Evolutionary conservation across 2,797 vertebrate genomes (phyloP).

Genomic region (Sebastes elongatus): DNA sequence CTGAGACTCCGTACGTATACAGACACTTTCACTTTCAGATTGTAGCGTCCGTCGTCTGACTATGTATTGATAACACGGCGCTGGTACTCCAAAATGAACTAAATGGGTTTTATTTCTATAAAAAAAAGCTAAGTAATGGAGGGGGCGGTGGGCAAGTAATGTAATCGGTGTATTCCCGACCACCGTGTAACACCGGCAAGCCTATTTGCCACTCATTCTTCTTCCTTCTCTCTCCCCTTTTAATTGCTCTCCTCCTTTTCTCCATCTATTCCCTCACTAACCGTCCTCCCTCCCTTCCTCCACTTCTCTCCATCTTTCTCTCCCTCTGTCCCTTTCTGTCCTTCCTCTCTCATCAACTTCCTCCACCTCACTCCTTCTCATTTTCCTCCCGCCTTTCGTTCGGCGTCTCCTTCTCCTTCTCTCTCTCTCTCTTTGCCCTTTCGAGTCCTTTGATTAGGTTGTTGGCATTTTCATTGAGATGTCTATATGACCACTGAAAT

Average conservation of each 20-base stretch:
- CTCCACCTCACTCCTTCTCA: conserved; percentile 23
- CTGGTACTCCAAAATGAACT: too few relatives aligned
- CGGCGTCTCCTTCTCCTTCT: conserved; percentile 27
- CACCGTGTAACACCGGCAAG: too few relatives aligned
- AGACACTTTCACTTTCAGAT: too few relatives aligned
- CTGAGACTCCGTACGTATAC: too few relatives aligned
- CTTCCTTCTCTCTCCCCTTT: background rate
- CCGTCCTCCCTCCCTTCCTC: background rate
- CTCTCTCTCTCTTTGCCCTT: conserved; percentile 70
- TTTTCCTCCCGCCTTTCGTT: conserved; percentile 10
- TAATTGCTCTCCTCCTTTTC: conserved; percentile 4
- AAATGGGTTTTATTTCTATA: too few relatives aligned
- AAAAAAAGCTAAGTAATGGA: too few relatives aligned
- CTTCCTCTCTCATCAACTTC: conserved; percentile 29
- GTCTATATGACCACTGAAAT: conserved; percentile 77
- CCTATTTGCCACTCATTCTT: background rate
- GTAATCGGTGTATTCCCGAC: too few relatives aligned
- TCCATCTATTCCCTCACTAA: background rate
- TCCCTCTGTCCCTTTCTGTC: background rate
- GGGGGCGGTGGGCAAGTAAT: too few relatives aligned
- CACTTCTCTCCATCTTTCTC: background rate
- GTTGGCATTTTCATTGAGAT: conserved; percentile 82
- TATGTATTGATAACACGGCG: too few relatives aligned
- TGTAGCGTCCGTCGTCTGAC: too few relatives aligned
- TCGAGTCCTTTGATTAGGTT: conserved; percentile 78